These are phyloP conservation scores for Tapirus terrestris DNA, from an alignment of 2,113 vertebrate species.

Conservation along the genomic window DNA sequence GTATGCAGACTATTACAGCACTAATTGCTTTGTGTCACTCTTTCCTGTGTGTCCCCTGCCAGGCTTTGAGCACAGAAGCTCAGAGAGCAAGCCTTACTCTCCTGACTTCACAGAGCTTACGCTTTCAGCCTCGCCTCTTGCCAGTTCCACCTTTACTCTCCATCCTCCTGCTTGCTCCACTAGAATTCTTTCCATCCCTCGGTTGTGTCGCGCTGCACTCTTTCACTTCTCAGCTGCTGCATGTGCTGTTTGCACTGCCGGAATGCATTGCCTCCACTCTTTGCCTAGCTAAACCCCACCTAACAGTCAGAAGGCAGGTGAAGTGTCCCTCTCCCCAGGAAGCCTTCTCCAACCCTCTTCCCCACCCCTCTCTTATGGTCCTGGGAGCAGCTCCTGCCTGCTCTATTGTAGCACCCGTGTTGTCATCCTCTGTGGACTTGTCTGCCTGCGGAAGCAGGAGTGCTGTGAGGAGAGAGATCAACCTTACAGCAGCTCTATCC, in stretches of 20 bases:
- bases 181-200: neutral
- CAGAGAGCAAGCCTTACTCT: neutral
- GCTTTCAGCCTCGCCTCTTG: neutral
- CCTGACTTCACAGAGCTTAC: neutral
- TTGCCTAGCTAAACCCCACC: neutral
- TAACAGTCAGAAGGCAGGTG: neutral
- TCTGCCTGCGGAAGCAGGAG: neutral
- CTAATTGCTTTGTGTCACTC: neutral
- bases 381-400: neutral
- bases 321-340: neutral
- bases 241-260: fast-evolving
- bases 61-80: neutral
- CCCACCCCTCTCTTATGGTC: neutral
- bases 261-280: fast-evolving
- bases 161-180: fast-evolving
- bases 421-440: neutral
- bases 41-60: neutral
- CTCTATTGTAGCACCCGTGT: neutral
- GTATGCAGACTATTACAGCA: neutral
- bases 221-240: neutral
- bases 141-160: fast-evolving
- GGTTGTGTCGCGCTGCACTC: fast-evolving
- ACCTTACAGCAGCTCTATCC: neutral
- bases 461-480: neutral
- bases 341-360: neutral